Evolutionary conservation across 2,888 invertebrate genomes (phyloP), one percentile per base, ranked within the genome.

Genomic region (Latheticus oryzae): DNA sequence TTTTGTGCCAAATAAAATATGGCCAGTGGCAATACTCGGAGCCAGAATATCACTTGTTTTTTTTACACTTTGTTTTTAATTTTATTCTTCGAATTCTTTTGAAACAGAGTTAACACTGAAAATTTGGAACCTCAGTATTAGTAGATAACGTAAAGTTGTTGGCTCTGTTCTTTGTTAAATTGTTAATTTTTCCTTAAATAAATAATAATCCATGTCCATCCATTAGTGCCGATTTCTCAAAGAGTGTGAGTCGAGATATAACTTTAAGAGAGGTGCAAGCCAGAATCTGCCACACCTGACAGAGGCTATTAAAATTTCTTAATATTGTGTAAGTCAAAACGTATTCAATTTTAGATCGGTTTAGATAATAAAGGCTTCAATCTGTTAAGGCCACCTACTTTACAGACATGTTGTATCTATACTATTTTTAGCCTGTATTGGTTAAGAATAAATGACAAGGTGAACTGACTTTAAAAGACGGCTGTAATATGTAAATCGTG

Each of bases 1-100:
- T 62, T 67, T 63, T 66, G 73, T 74, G 73, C 73, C 74, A 73
- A 74, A 71, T 69, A 65, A 64, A 64, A n/a, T 59, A 69, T 72
- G 74, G 73, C 71, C 74, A 73, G 73, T 72, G 73, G 72, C 70
- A 66, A 66, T 66, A 56, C 42, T 53, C 59, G 58, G 64, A 68
- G 67, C 65, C 64, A 65, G 62, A 60, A 19, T 65, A 61, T 63
- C 69, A 70, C 66, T 64, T 42, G 52, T 52, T 66, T 66, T 62
- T n/a, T 62, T 51, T 64, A 64, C 63, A 63, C 63, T 54, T 61
- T 38, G 24, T 55, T 37, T 37, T 21, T n/a, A n/a, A n/a, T n/a
- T n/a, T n/a, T n/a, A n/a, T n/a, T n/a, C n/a, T n/a, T n/a, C n/a
- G n/a, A n/a, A n/a, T n/a, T n/a, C n/a, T n/a, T n/a, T n/a, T n/a